Percentiles rank a stretch among this genome's conserved stretches.
phyloP scores from a whole-genome alignment of 2,113 vertebrate species.

The Cyprinodon brontotheroides region DNA sequence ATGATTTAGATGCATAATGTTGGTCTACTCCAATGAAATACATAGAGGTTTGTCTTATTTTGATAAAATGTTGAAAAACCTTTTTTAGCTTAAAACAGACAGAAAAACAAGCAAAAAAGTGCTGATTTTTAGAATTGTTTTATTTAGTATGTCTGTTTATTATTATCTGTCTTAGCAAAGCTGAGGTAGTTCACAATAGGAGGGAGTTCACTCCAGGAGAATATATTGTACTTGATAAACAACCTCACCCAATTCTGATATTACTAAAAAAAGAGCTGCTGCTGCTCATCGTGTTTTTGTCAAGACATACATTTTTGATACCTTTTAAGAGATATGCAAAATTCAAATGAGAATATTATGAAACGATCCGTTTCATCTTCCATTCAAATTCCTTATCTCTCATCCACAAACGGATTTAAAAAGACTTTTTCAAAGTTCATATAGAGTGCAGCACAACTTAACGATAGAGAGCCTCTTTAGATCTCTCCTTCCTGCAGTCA shows the following conservation, averaged over 20 bases:
- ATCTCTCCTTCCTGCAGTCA: constrained; percentile 6
- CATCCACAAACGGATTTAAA: not conserved
- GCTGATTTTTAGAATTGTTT: constrained; percentile 35
- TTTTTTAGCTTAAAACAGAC: not conserved
- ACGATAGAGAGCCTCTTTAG: constrained; percentile 10
- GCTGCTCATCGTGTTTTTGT: constrained; percentile 9
- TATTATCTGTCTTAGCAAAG: constrained; percentile 46
- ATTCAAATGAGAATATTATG: constrained; percentile 21
- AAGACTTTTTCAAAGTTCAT: not conserved
- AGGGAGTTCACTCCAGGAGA: constrained; percentile 31
- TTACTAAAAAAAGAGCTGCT: constrained; percentile 7
- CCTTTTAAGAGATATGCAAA: constrained; percentile 19
- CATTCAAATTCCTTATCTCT: not conserved
- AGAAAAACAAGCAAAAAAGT: not conserved
- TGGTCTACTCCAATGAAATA: not conserved
- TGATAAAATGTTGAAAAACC: not conserved
- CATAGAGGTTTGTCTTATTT: not conserved
- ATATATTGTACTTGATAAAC: constrained; percentile 38
- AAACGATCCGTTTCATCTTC: constrained; percentile 24
- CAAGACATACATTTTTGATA: constrained; percentile 41
- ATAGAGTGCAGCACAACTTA: constrained; percentile 3
- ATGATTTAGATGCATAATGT: not conserved
- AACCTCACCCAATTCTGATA: constrained; percentile 30
- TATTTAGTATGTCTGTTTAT: constrained; percentile 51
- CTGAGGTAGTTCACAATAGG: constrained; percentile 18